Base-by-base conservation (phyloP, 1,140 invertebrate genomes). In the Trypoxylus dichotomus region DNA sequence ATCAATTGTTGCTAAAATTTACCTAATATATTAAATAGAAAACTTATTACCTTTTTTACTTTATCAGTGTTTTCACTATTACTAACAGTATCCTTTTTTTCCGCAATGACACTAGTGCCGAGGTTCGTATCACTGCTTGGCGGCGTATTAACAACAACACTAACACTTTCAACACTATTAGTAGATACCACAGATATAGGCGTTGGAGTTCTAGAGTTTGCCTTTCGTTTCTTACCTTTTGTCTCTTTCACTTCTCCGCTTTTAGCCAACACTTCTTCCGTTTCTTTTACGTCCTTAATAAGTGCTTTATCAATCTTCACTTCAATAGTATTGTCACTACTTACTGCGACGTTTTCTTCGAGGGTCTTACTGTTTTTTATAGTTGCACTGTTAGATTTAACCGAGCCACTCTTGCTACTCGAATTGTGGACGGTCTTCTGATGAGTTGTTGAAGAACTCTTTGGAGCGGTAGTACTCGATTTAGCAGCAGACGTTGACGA, bases 311-410 rank as follows among this genome's bases (percentile, higher is more conserved):
- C 24, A 78, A 68, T 21, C 29, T 43, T 27, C 83, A 82, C 75
- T 87, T 87, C 32, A 84, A 85, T 27, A 83, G 84, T 76, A 85
- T 84, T 76, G 86, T 87, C 60, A 86, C 81, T 77, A 86, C 86
- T 41, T 83, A 82, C 75, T 79, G 81, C 24, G 58, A 73, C 42
- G 77, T 68, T 79, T 29, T 79, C 76, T 21, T 84, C 83, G 10
- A 77, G 79, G 21, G 42, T 77, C 79, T 84, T 84, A 43, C 24
- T 78, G 25, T 75, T 75, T 81, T 83, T 86, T 15, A 47, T 42
- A 75, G 41, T 47, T 27, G 74, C 43, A 42, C 25, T 78, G 25
- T 73, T 73, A 47, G 79, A 43, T 79, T 83, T 83, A 42, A 72
- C 84, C 76, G 80, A 75, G 29, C 71, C 58, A 76, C 77, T 80